Conservation (phyloP, 2,797 vertebrate species). For the Rallus crepitans region DNA sequence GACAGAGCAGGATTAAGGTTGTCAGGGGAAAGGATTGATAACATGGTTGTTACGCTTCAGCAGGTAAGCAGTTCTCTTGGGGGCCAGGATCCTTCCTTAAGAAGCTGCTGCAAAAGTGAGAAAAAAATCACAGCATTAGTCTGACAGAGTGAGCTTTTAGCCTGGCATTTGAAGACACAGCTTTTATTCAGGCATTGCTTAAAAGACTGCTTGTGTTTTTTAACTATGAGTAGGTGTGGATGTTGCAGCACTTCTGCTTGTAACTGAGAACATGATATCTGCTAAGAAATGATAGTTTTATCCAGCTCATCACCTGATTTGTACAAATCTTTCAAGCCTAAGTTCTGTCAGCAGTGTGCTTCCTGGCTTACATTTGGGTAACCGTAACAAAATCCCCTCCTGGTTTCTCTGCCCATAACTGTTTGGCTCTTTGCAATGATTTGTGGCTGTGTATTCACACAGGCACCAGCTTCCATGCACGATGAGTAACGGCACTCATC, state of each 20-base stretch:
- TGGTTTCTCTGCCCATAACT: background rate
- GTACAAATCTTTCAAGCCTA: background rate
- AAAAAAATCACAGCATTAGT: background rate
- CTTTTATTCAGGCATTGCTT: background rate
- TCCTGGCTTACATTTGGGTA: background rate
- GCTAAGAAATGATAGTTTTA: background rate
- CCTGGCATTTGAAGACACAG: background rate
- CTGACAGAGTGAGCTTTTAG: background rate
- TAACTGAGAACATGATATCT: background rate
- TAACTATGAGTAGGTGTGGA: background rate
- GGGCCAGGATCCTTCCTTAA: background rate
- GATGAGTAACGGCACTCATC: background rate
- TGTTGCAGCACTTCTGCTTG: background rate
- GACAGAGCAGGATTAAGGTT: background rate
- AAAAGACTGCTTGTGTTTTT: background rate
- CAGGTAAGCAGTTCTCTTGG: background rate
- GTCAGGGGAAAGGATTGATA: background rate
- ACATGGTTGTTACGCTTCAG: rapidly evolving
- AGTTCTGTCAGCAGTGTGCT: background rate
- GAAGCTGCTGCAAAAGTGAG: background rate
- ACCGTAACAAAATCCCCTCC: background rate
- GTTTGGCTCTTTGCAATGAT: background rate
- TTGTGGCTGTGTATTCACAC: background rate
- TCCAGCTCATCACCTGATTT: background rate
- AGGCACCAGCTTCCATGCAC: background rate